Evolutionary conservation across 1,140 invertebrate species (phyloP).

Genomic region (Gonatopus flavifemur): DNA sequence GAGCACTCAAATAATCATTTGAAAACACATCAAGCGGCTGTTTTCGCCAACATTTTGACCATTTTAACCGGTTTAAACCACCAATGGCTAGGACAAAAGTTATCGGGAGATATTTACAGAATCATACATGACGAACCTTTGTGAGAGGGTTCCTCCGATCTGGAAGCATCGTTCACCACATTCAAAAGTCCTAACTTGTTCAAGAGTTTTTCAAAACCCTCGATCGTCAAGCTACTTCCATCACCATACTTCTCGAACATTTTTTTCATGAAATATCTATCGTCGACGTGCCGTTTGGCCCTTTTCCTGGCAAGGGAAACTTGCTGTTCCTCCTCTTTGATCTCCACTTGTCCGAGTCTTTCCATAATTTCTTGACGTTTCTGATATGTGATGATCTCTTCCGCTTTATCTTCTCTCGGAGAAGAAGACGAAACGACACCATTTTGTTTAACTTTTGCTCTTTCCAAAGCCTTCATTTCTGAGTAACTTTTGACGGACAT

Average conservation of each 20-base stretch:
- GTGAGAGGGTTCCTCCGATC: slow-evolving; percentile 18
- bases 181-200: slow-evolving; percentile 63
- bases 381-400: slow-evolving; percentile 3
- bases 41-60: too few relatives aligned
- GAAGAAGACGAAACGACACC: too few relatives aligned
- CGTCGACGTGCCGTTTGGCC: slow-evolving; percentile 29
- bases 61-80: too few relatives aligned
- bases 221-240: slow-evolving; percentile 64
- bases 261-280: slow-evolving; percentile 50
- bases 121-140: too few relatives aligned
- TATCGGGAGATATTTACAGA: too few relatives aligned
- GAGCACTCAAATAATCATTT: too few relatives aligned
- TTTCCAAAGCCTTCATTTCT: slow-evolving; percentile 11
- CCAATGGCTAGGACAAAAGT: too few relatives aligned
- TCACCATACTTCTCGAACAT: slow-evolving; percentile 60
- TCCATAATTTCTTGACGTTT: slow-evolving; percentile 35
- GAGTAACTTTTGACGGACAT: slow-evolving; percentile 11
- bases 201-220: slow-evolving; percentile 68
- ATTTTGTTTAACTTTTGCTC: slow-evolving; percentile 8
- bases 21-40: too few relatives aligned
- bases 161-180: slow-evolving; percentile 45
- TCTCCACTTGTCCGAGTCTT: slow-evolving; percentile 35
- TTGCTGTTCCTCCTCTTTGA: slow-evolving; percentile 3
- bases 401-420: neutral
- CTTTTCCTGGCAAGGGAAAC: slow-evolving; percentile 27